phyloP scores from a whole-genome alignment of 2,113 vertebrate species.

The Anas platyrhynchos region DNA sequence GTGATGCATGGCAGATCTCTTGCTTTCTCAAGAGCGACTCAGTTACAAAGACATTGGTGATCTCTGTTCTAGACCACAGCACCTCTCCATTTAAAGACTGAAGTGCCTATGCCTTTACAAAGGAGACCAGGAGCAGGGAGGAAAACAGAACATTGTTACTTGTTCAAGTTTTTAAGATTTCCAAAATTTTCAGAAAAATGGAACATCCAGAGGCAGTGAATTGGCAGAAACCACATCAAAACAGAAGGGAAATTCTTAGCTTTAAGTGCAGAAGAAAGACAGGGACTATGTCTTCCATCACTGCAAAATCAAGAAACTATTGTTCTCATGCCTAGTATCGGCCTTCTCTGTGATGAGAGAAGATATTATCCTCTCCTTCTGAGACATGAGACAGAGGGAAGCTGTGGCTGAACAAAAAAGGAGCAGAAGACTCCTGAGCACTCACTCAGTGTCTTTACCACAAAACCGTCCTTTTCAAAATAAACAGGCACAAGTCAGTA shows the following conservation, averaged over 20 bases:
- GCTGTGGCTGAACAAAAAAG: background rate
- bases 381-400: background rate
- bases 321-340: background rate
- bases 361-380: background rate
- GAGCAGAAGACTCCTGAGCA: background rate
- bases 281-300: background rate
- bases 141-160: background rate
- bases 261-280: background rate
- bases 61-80: background rate
- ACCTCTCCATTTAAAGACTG: background rate
- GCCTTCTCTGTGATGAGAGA: background rate
- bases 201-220: background rate
- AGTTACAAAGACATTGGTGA: background rate
- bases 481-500: background rate
- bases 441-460: background rate
- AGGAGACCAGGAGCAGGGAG: background rate
- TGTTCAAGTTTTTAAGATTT: background rate
- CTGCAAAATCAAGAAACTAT: background rate
- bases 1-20: background rate
- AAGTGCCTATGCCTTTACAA: background rate
- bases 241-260: background rate
- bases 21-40: background rate
- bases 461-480: background rate
- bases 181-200: background rate
- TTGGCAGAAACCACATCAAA: background rate